Conservation (phyloP, 2,113 vertebrate species). For the Thamnaconus septentrionalis region DNA sequence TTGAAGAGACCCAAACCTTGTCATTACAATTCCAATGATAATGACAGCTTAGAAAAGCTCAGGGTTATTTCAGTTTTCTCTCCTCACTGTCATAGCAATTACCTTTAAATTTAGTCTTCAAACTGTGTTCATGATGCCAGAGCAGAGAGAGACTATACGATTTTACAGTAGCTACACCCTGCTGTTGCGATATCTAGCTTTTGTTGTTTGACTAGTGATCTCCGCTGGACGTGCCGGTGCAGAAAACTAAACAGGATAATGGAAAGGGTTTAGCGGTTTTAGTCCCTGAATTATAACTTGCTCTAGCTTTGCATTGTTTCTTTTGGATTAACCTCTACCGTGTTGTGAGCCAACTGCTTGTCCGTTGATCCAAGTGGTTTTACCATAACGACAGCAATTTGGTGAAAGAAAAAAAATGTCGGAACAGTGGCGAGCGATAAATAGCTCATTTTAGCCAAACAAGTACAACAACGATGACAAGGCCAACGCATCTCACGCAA, state of each 20-base stretch:
- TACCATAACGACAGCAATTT: conserved; percentile 55
- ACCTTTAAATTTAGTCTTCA: conserved; percentile 83
- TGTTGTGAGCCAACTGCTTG: conserved; percentile 65
- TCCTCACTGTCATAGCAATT: conserved; percentile 80
- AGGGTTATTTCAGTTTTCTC: conserved; percentile 77
- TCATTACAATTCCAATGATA: conserved; percentile 83
- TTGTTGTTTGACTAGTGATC: conserved; percentile 58
- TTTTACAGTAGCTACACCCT: conserved; percentile 75
- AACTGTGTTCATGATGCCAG: conserved; percentile 66
- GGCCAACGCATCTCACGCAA: conserved; percentile 56
- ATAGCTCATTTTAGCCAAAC: conserved; percentile 63
- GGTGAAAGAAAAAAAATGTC: conserved; percentile 22
- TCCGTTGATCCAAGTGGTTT: conserved; percentile 64
- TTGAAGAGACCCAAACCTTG: conserved; percentile 77
- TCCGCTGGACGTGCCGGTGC: conserved; percentile 41
- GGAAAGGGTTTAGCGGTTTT: conserved; percentile 47
- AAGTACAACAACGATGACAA: conserved; percentile 52
- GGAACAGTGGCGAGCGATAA: conserved; percentile 24
- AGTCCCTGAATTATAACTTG: conserved; percentile 57
- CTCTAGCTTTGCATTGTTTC: conserved; percentile 69
- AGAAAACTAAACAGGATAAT: conserved; percentile 57
- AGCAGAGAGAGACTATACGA: conserved; percentile 62
- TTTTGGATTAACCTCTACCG: conserved; percentile 49
- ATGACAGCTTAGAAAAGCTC: conserved; percentile 78
- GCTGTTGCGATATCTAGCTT: conserved; percentile 55